Evolutionary conservation across 2,888 invertebrate genomes (phyloP).

Genomic region (Eupithecia dodoneata): DNA sequence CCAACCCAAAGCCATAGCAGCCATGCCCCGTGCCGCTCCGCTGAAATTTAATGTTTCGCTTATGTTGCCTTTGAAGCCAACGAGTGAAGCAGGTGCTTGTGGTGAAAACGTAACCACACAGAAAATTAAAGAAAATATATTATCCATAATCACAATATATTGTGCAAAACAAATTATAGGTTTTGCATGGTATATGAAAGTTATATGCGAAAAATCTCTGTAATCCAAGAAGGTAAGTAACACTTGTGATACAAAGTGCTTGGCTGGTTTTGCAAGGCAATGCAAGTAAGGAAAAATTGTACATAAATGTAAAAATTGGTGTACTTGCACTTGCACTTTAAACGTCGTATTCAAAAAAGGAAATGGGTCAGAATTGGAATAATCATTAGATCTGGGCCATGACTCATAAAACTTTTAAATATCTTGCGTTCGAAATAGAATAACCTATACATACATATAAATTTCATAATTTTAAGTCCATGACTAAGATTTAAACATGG

Average conservation of each 20-base stretch:
- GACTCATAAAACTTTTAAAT: too few relatives aligned
- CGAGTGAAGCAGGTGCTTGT: slow-evolving; percentile 9
- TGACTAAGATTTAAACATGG: background rate
- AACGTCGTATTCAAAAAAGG: too few relatives aligned
- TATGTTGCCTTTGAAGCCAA: slow-evolving; percentile 48
- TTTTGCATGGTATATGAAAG: too few relatives aligned
- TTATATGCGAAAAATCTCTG: background rate
- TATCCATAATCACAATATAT: background rate
- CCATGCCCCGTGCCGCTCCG: slow-evolving; percentile 62
- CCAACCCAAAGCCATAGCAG: slow-evolving; percentile 14
- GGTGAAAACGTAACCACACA: slow-evolving; percentile 9
- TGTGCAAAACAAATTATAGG: background rate
- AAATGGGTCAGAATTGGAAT: too few relatives aligned
- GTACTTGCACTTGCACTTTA: too few relatives aligned
- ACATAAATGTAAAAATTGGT: too few relatives aligned
- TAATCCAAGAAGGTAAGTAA: background rate
- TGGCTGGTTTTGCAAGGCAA: background rate
- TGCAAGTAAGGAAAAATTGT: too few relatives aligned
- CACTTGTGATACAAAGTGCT: background rate
- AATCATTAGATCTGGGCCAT: too few relatives aligned
- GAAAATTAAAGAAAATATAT: background rate
- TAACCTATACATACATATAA: too few relatives aligned
- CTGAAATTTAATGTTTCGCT: slow-evolving; percentile 73
- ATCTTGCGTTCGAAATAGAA: too few relatives aligned
- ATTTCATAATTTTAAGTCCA: too few relatives aligned